These are phyloP conservation scores for Dolichallabes microphthalmus DNA, from an alignment of 2,113 vertebrate species.

Conservation along the genomic window DNA sequence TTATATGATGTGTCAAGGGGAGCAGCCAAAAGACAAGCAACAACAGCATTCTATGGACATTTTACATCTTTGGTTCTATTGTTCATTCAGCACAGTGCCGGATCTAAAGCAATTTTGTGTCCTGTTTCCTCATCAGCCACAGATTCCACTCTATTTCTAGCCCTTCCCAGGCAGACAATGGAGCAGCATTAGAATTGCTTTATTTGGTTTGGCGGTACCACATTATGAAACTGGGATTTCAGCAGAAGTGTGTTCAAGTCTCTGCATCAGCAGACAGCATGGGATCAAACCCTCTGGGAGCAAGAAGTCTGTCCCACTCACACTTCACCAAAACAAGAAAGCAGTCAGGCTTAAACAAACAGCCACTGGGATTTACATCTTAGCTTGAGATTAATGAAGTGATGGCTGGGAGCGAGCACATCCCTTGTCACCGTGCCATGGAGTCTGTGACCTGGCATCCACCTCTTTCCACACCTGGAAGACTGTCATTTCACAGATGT, in stretches of 20 bases:
- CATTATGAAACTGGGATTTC: conserved; percentile 24
- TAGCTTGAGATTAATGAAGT: conserved; percentile 66
- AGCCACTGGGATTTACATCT: conserved; percentile 27
- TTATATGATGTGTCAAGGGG: background rate
- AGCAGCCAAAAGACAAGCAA: too few species aligned
- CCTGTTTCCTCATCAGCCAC: background rate
- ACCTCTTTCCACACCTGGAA: conserved; percentile 62
- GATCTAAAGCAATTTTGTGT: background rate
- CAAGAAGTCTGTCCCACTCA: conserved; percentile 24
- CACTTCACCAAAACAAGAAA: conserved; percentile 30
- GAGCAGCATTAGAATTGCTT: background rate
- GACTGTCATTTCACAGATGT: conserved; percentile 73
- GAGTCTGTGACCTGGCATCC: conserved; percentile 58
- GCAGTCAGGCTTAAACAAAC: conserved; percentile 32
- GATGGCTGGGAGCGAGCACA: conserved; percentile 66
- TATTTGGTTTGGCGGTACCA: conserved; percentile 3
- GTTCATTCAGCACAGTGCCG: background rate
- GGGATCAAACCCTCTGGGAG: conserved; percentile 18
- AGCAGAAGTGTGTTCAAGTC: conserved; percentile 19
- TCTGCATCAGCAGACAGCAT: conserved; percentile 19
- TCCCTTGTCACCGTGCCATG: conserved; percentile 57
- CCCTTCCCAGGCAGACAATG: background rate
- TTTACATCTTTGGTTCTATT: background rate
- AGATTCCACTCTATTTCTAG: background rate
- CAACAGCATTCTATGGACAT: background rate